phyloP scores from a whole-genome alignment of 2,113 vertebrate genomes.

The Scortum barcoo region DNA sequence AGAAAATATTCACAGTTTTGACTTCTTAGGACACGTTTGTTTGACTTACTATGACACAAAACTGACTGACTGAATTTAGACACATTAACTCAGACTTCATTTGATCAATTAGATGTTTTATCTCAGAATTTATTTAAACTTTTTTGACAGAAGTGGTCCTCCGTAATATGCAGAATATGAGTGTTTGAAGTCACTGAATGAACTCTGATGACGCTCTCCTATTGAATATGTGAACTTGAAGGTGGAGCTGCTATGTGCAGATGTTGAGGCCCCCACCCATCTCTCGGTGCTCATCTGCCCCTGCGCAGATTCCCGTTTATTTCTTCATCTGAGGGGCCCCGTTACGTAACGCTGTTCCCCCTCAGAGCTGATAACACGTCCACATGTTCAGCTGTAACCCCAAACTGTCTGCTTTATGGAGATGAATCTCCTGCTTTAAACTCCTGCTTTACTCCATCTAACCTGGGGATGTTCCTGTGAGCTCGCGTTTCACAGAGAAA shows the following conservation, averaged over 20 bases:
- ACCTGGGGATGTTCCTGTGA: background rate
- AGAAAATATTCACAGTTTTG: no score
- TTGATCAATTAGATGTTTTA: no score
- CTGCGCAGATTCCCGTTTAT: conserved; percentile 23
- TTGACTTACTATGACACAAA: no score
- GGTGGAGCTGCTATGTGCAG: conserved; percentile 23
- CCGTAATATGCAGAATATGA: no score
- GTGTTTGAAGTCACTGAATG: background rate
- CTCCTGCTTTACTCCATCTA: background rate
- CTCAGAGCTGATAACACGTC: background rate
- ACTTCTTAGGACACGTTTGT: no score
- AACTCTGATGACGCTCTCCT: no score
- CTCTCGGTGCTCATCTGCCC: background rate
- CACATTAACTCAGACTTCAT: no score
- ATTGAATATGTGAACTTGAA: background rate
- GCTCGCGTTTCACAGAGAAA: background rate
- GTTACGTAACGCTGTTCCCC: conserved; percentile 19
- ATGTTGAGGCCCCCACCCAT: conserved; percentile 42
- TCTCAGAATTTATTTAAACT: no score
- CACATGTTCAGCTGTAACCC: background rate
- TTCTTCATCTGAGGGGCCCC: conserved; percentile 33
- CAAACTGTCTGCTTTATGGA: background rate
- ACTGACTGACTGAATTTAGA: no score
- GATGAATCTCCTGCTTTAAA: background rate
- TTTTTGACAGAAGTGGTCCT: no score